Evolutionary conservation across 1,140 invertebrate genomes (phyloP).

Genomic region (Calycopis cecrops): DNA sequence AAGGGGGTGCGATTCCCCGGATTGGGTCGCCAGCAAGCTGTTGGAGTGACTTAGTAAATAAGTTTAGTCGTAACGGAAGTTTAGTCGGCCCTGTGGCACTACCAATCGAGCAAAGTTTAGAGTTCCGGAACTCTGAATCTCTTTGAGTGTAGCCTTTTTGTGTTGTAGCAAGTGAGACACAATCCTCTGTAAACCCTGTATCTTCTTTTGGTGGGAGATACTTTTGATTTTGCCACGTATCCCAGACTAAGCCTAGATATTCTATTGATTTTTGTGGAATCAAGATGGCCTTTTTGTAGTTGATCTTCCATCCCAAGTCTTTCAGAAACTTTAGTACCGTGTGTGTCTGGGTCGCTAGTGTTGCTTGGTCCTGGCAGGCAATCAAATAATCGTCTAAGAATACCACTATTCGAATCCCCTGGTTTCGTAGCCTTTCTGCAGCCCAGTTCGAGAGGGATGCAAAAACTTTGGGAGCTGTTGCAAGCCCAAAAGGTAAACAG

Average conservation of each 20-base stretch:
- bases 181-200: not conserved
- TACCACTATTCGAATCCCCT: conserved; percentile 9
- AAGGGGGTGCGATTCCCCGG: too few species aligned
- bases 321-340: too few species aligned
- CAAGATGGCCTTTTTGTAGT: too few species aligned
- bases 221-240: conserved; percentile 16
- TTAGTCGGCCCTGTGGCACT: conserved; percentile 4
- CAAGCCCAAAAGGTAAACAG: conserved; percentile 16
- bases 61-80: conserved; percentile 17
- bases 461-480: not conserved
- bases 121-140: not conserved
- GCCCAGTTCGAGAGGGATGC: conserved; percentile 12
- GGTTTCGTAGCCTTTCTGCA: conserved; percentile 6
- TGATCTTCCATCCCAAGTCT: too few species aligned
- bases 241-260: conserved; percentile 15
- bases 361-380: too few species aligned
- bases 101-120: conserved; percentile 15
- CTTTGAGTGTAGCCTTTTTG: not conserved
- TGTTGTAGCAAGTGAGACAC: conserved; percentile 1
- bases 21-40: not conserved
- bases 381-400: not conserved
- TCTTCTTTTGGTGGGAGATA: conserved; percentile 12
- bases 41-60: conserved; percentile 9
- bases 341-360: too few species aligned
- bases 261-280: not conserved